These are phyloP conservation scores for Apodemia zela DNA, from an alignment of 2,888 invertebrate species.

Conservation along the genomic window DNA sequence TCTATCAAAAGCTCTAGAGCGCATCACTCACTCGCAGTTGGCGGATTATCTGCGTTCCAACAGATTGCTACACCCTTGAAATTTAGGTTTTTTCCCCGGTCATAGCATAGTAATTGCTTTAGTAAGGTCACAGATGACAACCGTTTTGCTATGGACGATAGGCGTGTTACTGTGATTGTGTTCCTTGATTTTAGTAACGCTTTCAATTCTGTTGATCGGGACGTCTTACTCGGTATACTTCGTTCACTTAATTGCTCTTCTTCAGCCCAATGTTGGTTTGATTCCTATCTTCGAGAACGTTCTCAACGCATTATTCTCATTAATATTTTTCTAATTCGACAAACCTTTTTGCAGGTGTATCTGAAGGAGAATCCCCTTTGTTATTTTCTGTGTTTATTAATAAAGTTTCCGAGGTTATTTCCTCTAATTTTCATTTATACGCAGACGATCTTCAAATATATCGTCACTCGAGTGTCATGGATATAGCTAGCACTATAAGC, in stretches of 20 bases:
- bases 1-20: no score
- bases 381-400: slow-evolving; percentile 7
- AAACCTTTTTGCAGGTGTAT: slow-evolving; percentile 2
- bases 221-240: slow-evolving; percentile 17
- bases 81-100: no score
- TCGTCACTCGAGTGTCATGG: no score
- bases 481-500: no score
- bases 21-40: no score
- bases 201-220: slow-evolving; percentile 18
- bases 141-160: slow-evolving; percentile 19
- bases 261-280: neutral
- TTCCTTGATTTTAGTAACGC: slow-evolving; percentile 22
- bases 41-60: no score
- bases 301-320: neutral
- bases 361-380: slow-evolving; percentile 17
- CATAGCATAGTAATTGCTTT: slow-evolving; percentile 18
- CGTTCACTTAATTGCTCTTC: slow-evolving; percentile 8
- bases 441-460: no score
- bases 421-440: no score
- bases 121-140: slow-evolving; percentile 17
- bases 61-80: no score
- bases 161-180: slow-evolving; percentile 1
- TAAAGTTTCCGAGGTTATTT: no score
- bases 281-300: neutral
- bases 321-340: neutral